Percentiles rank a stretch among this genome's conserved stretches.
These are phyloP conservation scores for Temnothorax rugatulus DNA, from an alignment of 2,888 invertebrate species.

Conservation along the genomic window DNA sequence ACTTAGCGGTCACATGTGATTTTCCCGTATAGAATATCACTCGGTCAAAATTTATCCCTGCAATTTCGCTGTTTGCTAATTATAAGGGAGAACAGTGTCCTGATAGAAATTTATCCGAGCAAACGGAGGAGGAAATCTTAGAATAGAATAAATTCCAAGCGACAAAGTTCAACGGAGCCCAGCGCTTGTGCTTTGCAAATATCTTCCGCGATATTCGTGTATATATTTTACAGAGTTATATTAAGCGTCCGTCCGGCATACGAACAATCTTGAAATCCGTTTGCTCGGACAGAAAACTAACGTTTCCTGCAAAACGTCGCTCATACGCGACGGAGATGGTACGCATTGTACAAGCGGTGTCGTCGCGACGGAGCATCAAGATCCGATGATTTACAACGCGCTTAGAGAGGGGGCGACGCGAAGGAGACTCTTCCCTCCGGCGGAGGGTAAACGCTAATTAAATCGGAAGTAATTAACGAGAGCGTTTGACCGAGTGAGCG, in stretches of 20 bases:
- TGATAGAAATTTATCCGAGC: conserved; percentile 20
- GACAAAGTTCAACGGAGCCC: not conserved
- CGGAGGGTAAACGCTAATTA: conserved; percentile 75
- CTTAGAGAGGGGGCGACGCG: not conserved
- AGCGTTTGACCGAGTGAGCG: conserved; percentile 70
- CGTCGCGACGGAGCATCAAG: conserved; percentile 56
- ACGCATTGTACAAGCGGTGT: conserved; percentile 17
- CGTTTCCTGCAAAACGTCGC: conserved; percentile 4
- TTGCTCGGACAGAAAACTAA: conserved; percentile 6
- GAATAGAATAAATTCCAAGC: not conserved
- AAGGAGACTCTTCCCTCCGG: conserved; percentile 29
- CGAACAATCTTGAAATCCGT: not conserved
- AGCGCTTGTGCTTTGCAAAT: conserved; percentile 1
- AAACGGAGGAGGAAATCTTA: not conserved
- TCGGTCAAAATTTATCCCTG: not conserved
- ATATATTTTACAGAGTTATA: conserved; percentile 16
- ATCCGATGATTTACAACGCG: conserved; percentile 73
- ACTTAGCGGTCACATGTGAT: conserved; percentile 31
- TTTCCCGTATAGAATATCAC: not conserved
- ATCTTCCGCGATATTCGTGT: conserved; percentile 11
- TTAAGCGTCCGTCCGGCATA: not conserved
- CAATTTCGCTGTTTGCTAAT: conserved; percentile 12
- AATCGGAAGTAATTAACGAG: conserved; percentile 77
- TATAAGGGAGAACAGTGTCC: conserved; percentile 34
- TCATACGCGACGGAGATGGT: not conserved